phyloP scores from a whole-genome alignment of 2,888 invertebrate genomes.

The Notocelia uddmanniana region DNA sequence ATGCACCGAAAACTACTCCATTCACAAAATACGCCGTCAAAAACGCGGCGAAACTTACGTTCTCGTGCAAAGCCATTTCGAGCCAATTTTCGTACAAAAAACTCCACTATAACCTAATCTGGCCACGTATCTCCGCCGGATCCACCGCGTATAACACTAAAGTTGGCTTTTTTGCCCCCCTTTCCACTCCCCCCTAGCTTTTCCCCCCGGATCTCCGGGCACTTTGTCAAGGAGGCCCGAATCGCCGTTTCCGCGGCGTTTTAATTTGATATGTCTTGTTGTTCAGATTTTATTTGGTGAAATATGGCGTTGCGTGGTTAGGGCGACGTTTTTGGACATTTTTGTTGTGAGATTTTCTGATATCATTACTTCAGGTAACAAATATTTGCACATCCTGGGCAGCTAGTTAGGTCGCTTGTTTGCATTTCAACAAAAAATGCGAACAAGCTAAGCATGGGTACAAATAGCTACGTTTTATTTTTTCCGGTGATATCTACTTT shows the following conservation, averaged over 20 bases:
- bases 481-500: too few species aligned
- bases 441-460: too few species aligned
- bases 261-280: constrained; percentile 46
- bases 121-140: constrained; percentile 39
- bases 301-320: constrained; percentile 25
- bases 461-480: too few species aligned
- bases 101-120: constrained; percentile 41
- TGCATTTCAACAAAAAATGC: too few species aligned
- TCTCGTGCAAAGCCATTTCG: not conserved
- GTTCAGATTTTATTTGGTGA: constrained; percentile 43
- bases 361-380: not conserved
- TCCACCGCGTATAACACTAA: constrained; percentile 42
- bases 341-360: not conserved
- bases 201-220: constrained; percentile 29
- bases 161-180: constrained; percentile 39
- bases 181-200: not conserved
- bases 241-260: constrained; percentile 36
- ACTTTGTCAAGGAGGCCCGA: constrained; percentile 42
- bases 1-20: not conserved
- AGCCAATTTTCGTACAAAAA: constrained; percentile 35
- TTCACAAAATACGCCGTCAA: constrained; percentile 2
- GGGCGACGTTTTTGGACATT: not conserved
- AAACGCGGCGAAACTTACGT: constrained; percentile 3
- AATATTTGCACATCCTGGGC: too few species aligned
- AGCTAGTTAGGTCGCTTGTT: too few species aligned